These are phyloP conservation scores for Geophilus truncorum DNA, from an alignment of 2,888 invertebrate genomes.

Conservation along the genomic window DNA sequence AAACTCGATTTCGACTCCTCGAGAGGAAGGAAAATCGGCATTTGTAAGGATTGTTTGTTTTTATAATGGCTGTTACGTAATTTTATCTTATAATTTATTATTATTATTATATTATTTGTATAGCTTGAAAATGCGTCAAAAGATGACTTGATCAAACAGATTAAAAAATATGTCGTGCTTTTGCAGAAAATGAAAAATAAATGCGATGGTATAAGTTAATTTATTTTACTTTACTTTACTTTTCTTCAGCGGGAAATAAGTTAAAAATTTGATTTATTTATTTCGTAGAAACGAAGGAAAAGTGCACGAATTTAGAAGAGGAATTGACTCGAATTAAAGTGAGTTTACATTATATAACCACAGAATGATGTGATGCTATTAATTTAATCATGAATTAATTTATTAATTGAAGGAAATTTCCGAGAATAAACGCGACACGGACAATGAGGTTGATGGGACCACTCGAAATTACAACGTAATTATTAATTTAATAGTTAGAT, in stretches of 20 bases:
- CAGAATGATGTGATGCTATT: background rate
- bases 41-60: background rate
- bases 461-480: background rate
- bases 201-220: slow-evolving; percentile 48
- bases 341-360: no score
- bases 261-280: background rate
- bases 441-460: background rate
- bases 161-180: slow-evolving; percentile 47
- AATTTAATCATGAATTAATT: no score
- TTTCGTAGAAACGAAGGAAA: background rate
- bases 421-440: background rate
- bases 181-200: slow-evolving; percentile 46
- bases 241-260: no score
- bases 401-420: background rate
- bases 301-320: background rate
- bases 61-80: background rate
- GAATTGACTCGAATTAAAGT: background rate
- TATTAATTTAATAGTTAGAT: no score
- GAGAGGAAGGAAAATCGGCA: background rate
- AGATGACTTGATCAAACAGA: slow-evolving; percentile 49
- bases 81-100: no score
- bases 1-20: background rate
- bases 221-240: no score
- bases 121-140: slow-evolving; percentile 47
- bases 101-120: background rate